Evolutionary conservation across 92 coral and sea anemone genomes (phyloP).

Genomic region (Phenganax stokvisi): DNA sequence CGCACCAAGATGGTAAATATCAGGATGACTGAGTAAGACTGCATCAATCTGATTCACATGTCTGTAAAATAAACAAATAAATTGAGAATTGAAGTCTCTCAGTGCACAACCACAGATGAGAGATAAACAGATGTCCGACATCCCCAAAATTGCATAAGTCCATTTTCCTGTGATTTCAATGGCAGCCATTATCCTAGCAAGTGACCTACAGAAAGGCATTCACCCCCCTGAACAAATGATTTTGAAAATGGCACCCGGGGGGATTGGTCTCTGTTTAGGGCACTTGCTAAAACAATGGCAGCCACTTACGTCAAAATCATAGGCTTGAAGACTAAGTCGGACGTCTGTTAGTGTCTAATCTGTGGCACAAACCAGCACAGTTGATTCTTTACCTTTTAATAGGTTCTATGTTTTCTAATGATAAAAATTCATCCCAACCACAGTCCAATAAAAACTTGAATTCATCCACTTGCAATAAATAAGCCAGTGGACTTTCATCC

Average conservation of each 20-base stretch:
- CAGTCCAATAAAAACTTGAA: conserved; percentile 92
- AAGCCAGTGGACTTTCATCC: conserved; percentile 88
- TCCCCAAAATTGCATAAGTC: no score
- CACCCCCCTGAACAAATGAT: no score
- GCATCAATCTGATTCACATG: conserved; percentile 93
- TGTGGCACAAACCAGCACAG: no score
- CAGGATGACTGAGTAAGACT: conserved; percentile 82
- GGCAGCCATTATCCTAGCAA: no score
- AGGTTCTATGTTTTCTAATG: conserved; percentile 76
- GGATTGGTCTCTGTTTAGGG: no score
- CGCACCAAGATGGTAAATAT: conserved; percentile 94
- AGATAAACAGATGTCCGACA: background rate
- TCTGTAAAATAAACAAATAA: conserved; percentile 42
- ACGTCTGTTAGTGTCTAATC: no score
- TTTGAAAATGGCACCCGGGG: no score
- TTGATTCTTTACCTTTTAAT: conserved; percentile 61
- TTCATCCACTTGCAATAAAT: conserved; percentile 94
- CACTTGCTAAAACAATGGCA: no score
- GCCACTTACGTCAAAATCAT: no score
- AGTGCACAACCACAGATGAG: background rate
- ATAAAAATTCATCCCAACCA: conserved; percentile 86
- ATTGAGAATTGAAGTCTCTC: background rate
- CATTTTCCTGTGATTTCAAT: no score
- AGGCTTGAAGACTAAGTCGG: no score
- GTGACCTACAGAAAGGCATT: no score